Conservation (phyloP, 2,113 vertebrate genomes). For the Corydoras sp. region DNA sequence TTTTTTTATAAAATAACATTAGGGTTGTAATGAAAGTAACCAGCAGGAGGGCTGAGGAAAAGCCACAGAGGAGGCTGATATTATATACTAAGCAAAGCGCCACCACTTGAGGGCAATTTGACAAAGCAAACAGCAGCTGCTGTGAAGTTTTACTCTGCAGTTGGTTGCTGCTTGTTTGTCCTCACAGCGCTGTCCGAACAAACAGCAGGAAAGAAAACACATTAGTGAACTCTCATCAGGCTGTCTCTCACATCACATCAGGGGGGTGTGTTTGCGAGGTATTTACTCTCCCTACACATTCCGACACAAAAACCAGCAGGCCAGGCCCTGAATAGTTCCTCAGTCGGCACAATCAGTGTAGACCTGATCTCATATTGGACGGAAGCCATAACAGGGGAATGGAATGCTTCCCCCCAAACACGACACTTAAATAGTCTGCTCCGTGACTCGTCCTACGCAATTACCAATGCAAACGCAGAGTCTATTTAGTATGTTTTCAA, state of each 20-base stretch:
- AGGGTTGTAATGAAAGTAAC: slow-evolving; percentile 34
- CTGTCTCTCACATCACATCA: background rate
- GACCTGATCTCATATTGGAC: slow-evolving; percentile 22
- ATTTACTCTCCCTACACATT: background rate
- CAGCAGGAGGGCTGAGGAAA: slow-evolving; percentile 12
- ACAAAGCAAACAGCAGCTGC: slow-evolving; percentile 62
- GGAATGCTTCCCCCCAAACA: slow-evolving; percentile 50
- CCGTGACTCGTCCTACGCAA: slow-evolving; percentile 60
- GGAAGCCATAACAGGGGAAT: slow-evolving; percentile 36
- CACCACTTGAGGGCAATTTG: slow-evolving; percentile 50
- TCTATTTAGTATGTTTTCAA: background rate
- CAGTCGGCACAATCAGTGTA: slow-evolving; percentile 4
- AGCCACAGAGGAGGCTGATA: slow-evolving; percentile 39
- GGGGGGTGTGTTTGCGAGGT: background rate
- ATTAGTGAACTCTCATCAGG: slow-evolving; percentile 25
- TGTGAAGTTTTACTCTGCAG: slow-evolving; percentile 49
- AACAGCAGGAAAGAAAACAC: slow-evolving; percentile 42
- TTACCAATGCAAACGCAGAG: slow-evolving; percentile 47
- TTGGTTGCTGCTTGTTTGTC: slow-evolving; percentile 49
- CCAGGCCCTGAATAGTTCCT: slow-evolving; percentile 14
- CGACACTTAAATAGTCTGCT: slow-evolving; percentile 54
- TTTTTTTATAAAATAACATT: background rate
- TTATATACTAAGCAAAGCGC: slow-evolving; percentile 49
- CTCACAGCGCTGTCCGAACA: slow-evolving; percentile 48
- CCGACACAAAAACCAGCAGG: slow-evolving; percentile 58